These are phyloP conservation scores for Catonia carolina DNA, from an alignment of 2,888 invertebrate species.

Conservation along the genomic window DNA sequence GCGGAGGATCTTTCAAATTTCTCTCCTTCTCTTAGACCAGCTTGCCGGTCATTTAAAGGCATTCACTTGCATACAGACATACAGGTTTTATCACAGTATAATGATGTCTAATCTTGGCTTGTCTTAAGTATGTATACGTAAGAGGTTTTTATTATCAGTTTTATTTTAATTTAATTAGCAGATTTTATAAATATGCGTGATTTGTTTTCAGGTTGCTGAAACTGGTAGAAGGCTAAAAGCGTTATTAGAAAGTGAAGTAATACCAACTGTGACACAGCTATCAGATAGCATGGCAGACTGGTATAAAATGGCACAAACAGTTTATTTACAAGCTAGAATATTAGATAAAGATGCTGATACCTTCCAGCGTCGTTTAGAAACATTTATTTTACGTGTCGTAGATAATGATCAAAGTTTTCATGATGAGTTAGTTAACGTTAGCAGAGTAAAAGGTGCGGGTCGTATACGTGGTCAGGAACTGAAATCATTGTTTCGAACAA, in stretches of 20 bases:
- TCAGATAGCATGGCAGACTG: slow-evolving; percentile 76
- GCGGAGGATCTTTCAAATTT: too few relatives aligned
- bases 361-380: slow-evolving; percentile 47
- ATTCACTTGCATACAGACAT: too few relatives aligned
- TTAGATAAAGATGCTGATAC: slow-evolving; percentile 63
- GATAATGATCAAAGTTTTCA: slow-evolving; percentile 34
- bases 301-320: slow-evolving; percentile 85
- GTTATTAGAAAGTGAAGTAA: slow-evolving; percentile 61
- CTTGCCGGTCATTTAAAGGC: too few relatives aligned
- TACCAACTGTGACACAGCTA: slow-evolving; percentile 64
- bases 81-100: too few relatives aligned
- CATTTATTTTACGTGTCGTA: slow-evolving; percentile 40
- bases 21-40: too few relatives aligned
- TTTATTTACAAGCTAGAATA: slow-evolving; percentile 74
- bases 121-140: too few relatives aligned
- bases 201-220: slow-evolving; percentile 58
- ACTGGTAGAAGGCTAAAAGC: slow-evolving; percentile 64
- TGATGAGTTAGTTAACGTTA: slow-evolving; percentile 32
- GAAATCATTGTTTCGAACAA: slow-evolving; percentile 32
- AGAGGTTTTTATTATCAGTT: too few relatives aligned
- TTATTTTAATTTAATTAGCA: too few relatives aligned
- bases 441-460: slow-evolving; percentile 29
- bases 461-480: slow-evolving; percentile 34
- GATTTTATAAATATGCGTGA: too few relatives aligned
- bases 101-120: too few relatives aligned